Base-by-base conservation (phyloP, 2,888 invertebrate genomes). In the Luperina testacea region DNA sequence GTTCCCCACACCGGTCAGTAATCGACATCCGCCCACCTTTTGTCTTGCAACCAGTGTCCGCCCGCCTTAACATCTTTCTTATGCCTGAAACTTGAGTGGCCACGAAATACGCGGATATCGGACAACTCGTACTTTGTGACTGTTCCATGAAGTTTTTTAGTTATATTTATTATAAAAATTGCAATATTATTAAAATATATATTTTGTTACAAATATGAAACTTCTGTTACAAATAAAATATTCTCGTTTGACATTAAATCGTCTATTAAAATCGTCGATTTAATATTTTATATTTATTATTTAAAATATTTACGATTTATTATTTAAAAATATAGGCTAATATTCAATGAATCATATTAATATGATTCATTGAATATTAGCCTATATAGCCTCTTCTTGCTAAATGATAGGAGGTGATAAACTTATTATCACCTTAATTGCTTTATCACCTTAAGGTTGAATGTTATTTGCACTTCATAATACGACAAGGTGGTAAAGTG, bases 11-110 rank as follows among this genome's bases (percentile, higher is more conserved):
- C 45, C 20, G 77, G 73, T 73, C 80, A 84, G 78, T 81, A 77
- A 79, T 77, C 74, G 81, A 82, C 59, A 57, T 82, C 85, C 85
- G 76, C 80, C 81, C 78, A 85, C 77, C 80, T 83, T 82, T 71
- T 84, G 83, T 83, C 68, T 80, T 72, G 72, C 78, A 78, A 77
- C 82, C 80, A 82, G 65, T 78, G 80, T 80, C 87, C 81, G 78
- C 83, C 84, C 83, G 89, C 80, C 83, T 77, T 82, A 38, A 80
- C 78, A 77, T 79, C 64, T 57, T 77, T 72, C 80, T 78, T 67
- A 45, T 45, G 72, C 38, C 53, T 75, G 64, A 78, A 82, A 45
- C 59, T 42, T 74, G 63, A 72, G 74, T 51, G 75, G 91, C 90
- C 72, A 87, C 57, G 5, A 87, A 88, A 81, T 7, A 15, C 45